Base-by-base conservation (phyloP, 1,140 invertebrate genomes). In the Amphibalanus amphitrite region DNA sequence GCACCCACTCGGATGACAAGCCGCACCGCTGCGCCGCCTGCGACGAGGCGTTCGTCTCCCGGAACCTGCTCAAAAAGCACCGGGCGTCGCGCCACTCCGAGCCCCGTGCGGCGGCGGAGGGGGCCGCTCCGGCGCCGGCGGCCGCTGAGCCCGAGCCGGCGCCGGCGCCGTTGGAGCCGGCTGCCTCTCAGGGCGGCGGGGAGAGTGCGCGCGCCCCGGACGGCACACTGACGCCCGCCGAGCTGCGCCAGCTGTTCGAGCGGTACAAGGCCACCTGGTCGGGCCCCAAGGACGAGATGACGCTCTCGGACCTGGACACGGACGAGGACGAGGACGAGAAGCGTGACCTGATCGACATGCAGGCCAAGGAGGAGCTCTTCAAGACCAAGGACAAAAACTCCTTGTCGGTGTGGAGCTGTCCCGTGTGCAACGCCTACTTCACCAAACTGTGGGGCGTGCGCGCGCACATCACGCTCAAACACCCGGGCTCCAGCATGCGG, bases 401-500 rank as follows among this genome's bases (percentile, higher is more conserved):
- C 3, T 28, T 28, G 3, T 67, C 65, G 23, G 20, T 67, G 0
- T 67, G 65, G 65, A 67, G 65, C 28, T 67, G 65, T 28, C 65
- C 65, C 26, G 26, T 67, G 23, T 67, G 65, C 28, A 26, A 28
- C 3, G 28, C 65, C 23, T 67, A 8, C 65, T 67, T 67, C 65
- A 67, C 65, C n/a, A 67, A 67, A 25, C 65, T 67, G 65, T 67
- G 65, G 65, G 65, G 65, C n/a, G 65, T 67, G 65, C 65, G 65
- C 26, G 65, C 65, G 28, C 65, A 67, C 65, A 67, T 67, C 28
- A 67, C 65, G 65, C n/a, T 67, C 0, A 67, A 67, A 17, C 65
- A 67, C 28, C 65, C 65, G n/a, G 65, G 65, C 15, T 10, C 65
- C 65, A 67, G 28, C 65, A 3, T 28, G 15, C 65, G 65, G 17